phyloP scores from a whole-genome alignment of 2,113 vertebrate species.

The Nesogale talazaci region DNA sequence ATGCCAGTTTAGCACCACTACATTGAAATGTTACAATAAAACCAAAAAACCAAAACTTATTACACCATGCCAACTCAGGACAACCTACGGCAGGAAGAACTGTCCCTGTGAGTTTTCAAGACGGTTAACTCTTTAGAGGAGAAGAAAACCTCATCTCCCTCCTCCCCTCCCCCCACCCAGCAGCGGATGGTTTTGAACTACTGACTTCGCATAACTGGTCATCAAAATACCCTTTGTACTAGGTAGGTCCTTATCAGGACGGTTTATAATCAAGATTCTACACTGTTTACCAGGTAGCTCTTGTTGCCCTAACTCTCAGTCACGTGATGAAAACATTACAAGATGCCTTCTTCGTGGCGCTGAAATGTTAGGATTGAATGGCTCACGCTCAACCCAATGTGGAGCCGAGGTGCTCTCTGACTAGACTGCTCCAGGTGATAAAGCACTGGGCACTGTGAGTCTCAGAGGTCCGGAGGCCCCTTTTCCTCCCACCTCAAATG shows the following conservation, averaged over 20 bases:
- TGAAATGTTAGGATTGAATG: not conserved
- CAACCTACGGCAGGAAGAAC: too few species aligned
- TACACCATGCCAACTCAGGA: too few species aligned
- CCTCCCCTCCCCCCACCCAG: too few species aligned
- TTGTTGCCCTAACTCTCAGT: constrained; percentile 5
- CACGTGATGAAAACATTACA: not conserved
- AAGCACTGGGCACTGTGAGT: not conserved
- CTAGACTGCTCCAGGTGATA: not conserved
- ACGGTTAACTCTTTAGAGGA: too few species aligned
- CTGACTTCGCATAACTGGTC: not conserved
- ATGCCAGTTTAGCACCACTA: constrained; percentile 2
- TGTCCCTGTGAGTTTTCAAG: too few species aligned
- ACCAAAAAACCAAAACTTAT: too few species aligned
- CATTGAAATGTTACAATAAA: not conserved
- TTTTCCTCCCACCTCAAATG: not conserved
- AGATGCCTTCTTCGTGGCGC: not conserved
- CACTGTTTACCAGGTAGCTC: not conserved
- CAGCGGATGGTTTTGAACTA: too few species aligned
- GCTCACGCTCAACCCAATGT: not conserved
- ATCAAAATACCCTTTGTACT: constrained; percentile 38
- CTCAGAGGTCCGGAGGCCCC: not conserved
- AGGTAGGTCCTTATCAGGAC: not conserved
- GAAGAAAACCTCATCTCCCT: too few species aligned
- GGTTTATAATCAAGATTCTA: constrained; percentile 46
- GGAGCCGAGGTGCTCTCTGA: not conserved